Evolutionary conservation across 2,113 vertebrate species (phyloP).

Genomic region (Nesoenas mayeri): DNA sequence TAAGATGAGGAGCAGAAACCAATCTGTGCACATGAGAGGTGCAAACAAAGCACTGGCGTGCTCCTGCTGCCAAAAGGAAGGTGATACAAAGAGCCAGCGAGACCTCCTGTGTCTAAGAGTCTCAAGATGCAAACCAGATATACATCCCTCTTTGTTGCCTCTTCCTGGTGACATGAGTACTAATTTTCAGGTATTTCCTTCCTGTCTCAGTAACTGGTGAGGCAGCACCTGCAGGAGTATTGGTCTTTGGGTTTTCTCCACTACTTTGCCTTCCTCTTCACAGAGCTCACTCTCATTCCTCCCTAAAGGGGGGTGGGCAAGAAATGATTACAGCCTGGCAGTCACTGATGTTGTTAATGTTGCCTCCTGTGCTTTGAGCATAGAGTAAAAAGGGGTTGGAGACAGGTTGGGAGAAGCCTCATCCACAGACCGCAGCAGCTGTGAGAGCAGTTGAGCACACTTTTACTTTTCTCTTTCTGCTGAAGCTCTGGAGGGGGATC

Average conservation of each 20-base stretch:
- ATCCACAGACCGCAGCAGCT: not conserved
- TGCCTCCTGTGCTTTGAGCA: not conserved
- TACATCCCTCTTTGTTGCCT: not conserved
- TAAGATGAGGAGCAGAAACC: not conserved
- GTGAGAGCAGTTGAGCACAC: not conserved
- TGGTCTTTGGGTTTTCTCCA: not conserved
- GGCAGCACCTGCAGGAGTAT: not conserved
- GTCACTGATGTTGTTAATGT: not conserved
- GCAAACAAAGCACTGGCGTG: not conserved
- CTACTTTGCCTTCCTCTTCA: not conserved
- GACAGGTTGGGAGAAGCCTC: not conserved
- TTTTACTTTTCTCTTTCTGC: not conserved
- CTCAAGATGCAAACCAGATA: not conserved
- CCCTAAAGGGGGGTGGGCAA: not conserved
- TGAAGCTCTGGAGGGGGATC: not conserved
- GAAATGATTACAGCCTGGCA: not conserved
- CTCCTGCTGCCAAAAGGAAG: not conserved
- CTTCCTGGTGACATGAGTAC: not conserved
- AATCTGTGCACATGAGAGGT: not conserved
- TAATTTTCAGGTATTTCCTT: not conserved
- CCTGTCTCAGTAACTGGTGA: not conserved
- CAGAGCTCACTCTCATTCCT: not conserved
- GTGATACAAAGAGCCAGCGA: not conserved
- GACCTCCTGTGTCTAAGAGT: accelerated
- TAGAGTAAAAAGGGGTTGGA: not conserved